Evolutionary conservation across 1,140 invertebrate genomes (phyloP), one percentile per base, ranked within the genome.

Genomic region (Aplysia californica): DNA sequence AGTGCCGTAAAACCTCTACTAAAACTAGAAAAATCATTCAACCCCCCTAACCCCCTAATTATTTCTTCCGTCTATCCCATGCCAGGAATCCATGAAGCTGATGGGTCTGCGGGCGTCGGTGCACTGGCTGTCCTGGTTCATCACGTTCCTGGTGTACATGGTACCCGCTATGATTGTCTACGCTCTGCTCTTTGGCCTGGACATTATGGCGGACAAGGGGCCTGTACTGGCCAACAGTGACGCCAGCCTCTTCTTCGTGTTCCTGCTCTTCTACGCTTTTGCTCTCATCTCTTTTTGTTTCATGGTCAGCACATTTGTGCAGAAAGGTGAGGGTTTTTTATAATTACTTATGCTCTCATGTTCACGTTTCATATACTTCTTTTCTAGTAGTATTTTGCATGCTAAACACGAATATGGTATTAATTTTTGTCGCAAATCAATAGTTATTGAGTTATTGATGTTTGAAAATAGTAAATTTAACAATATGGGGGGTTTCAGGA

Each of bases 71-170:
- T n/a, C n/a, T n/a, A n/a, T n/a, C n/a, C n/a, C n/a, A n/a, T n/a
- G n/a, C n/a, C 76, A 94, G 93, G 94, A 95, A 91, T 94, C 94
- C 0, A 95, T 95, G 95, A 95, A 94, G 86, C 94, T 95, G 84
- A 96, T 96, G 95, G 95, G 95, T 2, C 87, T 96, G n/a, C 91
- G 92, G 5, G 93, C 93, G 74, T 95, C 93, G 92, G 82, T 95
- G 26, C 94, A 96, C 83, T 96, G 95, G 94, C 87, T 92, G 4
- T 94, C 95, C 1, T 96, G 95, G 94, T 96, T 95, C 84, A 87
- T 94, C 31, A 94, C 95, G 81, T 92, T 92, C 65, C 93, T 95
- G 80, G 87, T 93, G 0, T 93, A 94, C 83, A 88, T 95, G 1
- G 77, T 93, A 0, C 90, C 94, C 69, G 92, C 90, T 3, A 86